Conservation (phyloP, 2,888 invertebrate genomes). For the Epinotia bilunana region DNA sequence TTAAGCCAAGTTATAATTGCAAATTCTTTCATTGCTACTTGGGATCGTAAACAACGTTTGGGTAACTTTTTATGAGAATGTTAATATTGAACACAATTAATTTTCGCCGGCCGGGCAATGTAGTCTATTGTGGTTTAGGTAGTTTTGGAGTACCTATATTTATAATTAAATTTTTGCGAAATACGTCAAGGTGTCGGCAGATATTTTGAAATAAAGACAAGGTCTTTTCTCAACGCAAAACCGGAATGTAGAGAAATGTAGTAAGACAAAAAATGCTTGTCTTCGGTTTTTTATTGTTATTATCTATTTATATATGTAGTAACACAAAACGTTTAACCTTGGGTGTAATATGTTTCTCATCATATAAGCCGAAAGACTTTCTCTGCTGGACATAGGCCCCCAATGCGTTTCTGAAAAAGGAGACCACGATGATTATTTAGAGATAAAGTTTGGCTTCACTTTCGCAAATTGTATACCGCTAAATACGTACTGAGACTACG, state of each 20-base stretch:
- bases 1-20: constrained; percentile 13
- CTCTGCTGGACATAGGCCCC: too few relatives aligned
- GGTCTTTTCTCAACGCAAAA: not conserved
- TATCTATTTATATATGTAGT: too few relatives aligned
- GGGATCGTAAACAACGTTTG: not conserved
- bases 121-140: not conserved
- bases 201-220: not conserved
- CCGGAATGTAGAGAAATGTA: not conserved
- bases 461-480: too few relatives aligned
- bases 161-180: not conserved
- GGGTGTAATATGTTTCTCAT: too few relatives aligned
- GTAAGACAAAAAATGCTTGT: not conserved
- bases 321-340: too few relatives aligned
- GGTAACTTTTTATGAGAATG: constrained; percentile 6
- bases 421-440: too few relatives aligned
- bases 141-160: not conserved
- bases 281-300: too few relatives aligned
- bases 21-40: constrained; percentile 17
- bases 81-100: constrained; percentile 14
- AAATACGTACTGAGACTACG: not conserved
- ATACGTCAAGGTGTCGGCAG: not conserved
- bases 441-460: too few relatives aligned
- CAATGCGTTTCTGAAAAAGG: too few relatives aligned
- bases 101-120: not conserved
- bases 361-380: too few relatives aligned